Evolutionary conservation across 2,113 vertebrate species (phyloP).

Genomic region (Grallaria varia): DNA sequence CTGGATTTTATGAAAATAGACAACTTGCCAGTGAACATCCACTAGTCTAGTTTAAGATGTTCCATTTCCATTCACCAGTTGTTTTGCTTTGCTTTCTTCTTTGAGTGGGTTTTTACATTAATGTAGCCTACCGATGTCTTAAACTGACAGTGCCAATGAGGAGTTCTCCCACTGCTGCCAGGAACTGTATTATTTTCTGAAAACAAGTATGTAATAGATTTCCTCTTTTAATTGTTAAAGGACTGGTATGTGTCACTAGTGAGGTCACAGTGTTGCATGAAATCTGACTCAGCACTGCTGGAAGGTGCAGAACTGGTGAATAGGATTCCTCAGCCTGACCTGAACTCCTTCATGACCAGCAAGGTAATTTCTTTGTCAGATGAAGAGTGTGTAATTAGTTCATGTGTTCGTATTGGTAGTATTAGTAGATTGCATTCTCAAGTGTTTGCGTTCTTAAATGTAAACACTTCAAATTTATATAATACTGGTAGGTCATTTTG

Average conservation of each 20-base stretch:
- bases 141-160: not conserved
- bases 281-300: conserved; percentile 83
- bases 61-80: not conserved
- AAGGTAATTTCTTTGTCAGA: conserved; percentile 77
- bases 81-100: not conserved
- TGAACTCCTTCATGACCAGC: conserved; percentile 83
- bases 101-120: not conserved
- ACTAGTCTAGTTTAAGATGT: not conserved
- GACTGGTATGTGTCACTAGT: conserved; percentile 94
- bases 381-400: not conserved
- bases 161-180: not conserved
- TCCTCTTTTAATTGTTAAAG: conserved; percentile 60
- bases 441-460: not conserved
- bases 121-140: not conserved
- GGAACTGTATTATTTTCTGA: not conserved
- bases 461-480: not conserved
- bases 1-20: not conserved
- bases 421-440: not conserved
- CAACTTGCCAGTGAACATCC: not conserved
- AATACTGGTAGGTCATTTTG: not conserved
- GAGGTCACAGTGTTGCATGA: conserved; percentile 87
- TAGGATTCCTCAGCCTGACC: conserved; percentile 85
- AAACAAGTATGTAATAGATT: not conserved
- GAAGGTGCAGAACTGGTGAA: conserved; percentile 93
- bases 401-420: not conserved